A percentile compares a stretch with the other conserved stretches of the same genome.
These are phyloP conservation scores for Drosophila arizonae DNA, from an alignment of 1,140 invertebrate species.

Conservation along the genomic window DNA sequence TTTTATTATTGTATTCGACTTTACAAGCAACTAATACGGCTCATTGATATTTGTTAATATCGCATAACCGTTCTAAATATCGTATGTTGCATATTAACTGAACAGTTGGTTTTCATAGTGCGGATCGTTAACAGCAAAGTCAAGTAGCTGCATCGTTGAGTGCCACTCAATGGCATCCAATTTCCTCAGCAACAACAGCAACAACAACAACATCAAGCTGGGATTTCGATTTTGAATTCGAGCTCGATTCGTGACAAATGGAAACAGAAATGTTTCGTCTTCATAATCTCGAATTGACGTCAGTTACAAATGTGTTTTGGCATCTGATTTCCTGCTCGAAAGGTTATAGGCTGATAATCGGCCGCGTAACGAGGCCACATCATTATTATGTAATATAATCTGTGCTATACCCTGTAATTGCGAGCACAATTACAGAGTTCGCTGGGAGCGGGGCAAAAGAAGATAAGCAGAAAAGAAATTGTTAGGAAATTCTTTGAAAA, in stretches of 20 bases:
- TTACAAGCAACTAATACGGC: not conserved
- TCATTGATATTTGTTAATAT: not conserved
- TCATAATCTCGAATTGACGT: conserved; percentile 13
- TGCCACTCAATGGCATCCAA: not conserved
- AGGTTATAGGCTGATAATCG: conserved; percentile 22
- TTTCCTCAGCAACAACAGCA: not conserved
- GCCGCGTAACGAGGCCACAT: not conserved
- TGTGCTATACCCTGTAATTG: conserved; percentile 18
- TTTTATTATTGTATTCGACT: not conserved
- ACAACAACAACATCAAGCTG: too few species aligned
- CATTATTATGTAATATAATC: conserved; percentile 15
- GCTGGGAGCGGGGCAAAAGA: not conserved
- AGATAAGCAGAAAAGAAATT: not conserved
- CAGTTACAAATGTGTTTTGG: not conserved
- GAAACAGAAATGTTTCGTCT: not conserved
- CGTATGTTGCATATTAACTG: not conserved
- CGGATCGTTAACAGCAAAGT: not conserved
- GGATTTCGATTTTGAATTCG: too few species aligned
- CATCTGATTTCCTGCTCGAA: not conserved
- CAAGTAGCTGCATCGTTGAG: not conserved
- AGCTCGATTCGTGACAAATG: too few species aligned
- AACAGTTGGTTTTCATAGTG: conserved; percentile 1
- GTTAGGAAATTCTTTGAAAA: not conserved
- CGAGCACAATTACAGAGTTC: not conserved
- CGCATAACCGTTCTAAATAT: not conserved